Evolutionary conservation across 37 sponge, comb jelly and placozoan species (phyloP).

Genomic region (Aplysina aerophoba): DNA sequence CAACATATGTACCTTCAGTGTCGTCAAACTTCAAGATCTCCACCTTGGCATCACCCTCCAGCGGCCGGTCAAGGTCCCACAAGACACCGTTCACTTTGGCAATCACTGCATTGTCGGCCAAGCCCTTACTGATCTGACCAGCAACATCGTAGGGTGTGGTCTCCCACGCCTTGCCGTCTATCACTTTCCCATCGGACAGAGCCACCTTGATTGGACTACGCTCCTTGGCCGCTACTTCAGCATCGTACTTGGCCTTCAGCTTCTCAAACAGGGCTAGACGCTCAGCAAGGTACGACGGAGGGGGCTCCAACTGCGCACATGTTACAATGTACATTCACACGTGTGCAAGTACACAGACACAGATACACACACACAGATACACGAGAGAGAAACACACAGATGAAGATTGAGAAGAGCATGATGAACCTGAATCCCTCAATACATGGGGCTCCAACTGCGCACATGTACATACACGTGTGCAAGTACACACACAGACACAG

Average conservation of each 20-base stretch:
- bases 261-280: conserved; percentile 84
- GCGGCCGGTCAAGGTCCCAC: conserved; percentile 91
- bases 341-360: no score
- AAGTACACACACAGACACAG: no score
- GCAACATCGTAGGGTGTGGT: conserved; percentile 94
- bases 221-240: conserved; percentile 60
- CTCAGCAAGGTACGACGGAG: conserved; percentile 81
- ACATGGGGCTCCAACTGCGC: no score
- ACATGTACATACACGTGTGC: no score
- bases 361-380: no score
- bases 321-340: no score
- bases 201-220: conserved; percentile 75
- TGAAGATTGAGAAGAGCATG: no score
- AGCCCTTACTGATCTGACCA: conserved; percentile 80
- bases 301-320: conserved; percentile 82
- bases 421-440: no score
- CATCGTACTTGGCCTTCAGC: conserved; percentile 85
- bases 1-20: conserved; percentile 68
- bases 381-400: no score
- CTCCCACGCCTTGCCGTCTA: conserved; percentile 90
- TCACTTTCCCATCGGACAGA: conserved; percentile 88
- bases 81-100: conserved; percentile 92
- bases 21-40: conserved; percentile 96
- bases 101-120: conserved; percentile 88
- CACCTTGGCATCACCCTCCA: conserved; percentile 82